These are phyloP conservation scores for Dolichomitus sp. DNA, from an alignment of 2,888 invertebrate genomes.

Conservation along the genomic window DNA sequence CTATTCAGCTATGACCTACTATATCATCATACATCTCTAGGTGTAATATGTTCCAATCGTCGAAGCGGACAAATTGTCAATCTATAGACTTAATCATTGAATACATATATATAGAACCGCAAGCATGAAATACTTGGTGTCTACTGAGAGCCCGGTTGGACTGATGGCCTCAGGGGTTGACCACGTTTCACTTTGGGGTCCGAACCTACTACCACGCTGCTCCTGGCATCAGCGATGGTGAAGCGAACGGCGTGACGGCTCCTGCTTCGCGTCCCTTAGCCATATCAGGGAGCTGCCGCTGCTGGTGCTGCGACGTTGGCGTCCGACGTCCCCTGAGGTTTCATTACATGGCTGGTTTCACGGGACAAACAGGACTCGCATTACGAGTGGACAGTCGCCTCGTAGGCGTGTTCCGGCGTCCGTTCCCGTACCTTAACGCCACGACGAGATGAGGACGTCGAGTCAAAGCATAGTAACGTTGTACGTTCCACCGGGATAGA, in stretches of 20 bases:
- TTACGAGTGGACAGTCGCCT: slow-evolving; percentile 73
- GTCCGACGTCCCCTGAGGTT: slow-evolving; percentile 80
- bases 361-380: slow-evolving; percentile 80
- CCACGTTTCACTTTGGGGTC: slow-evolving; percentile 58
- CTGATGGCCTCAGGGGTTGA: slow-evolving; percentile 55
- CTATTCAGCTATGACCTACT: too few relatives aligned
- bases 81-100: slow-evolving; percentile 9
- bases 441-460: slow-evolving; percentile 35
- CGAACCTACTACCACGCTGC: slow-evolving; percentile 26
- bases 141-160: slow-evolving; percentile 32
- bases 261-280: slow-evolving; percentile 48
- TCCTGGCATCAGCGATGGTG: slow-evolving; percentile 43
- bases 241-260: slow-evolving; percentile 45
- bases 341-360: slow-evolving; percentile 84
- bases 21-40: background rate
- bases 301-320: slow-evolving; percentile 72
- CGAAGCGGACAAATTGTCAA: slow-evolving; percentile 39
- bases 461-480: slow-evolving; percentile 39
- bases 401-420: slow-evolving; percentile 54
- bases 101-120: background rate
- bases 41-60: slow-evolving; percentile 32
- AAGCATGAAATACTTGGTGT: slow-evolving; percentile 33
- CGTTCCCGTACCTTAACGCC: slow-evolving; percentile 49
- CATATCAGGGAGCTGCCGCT: slow-evolving; percentile 59
- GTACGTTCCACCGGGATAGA: slow-evolving; percentile 44